Evolutionary conservation across 1,140 invertebrate species (phyloP).

Genomic region (Delia radicum): DNA sequence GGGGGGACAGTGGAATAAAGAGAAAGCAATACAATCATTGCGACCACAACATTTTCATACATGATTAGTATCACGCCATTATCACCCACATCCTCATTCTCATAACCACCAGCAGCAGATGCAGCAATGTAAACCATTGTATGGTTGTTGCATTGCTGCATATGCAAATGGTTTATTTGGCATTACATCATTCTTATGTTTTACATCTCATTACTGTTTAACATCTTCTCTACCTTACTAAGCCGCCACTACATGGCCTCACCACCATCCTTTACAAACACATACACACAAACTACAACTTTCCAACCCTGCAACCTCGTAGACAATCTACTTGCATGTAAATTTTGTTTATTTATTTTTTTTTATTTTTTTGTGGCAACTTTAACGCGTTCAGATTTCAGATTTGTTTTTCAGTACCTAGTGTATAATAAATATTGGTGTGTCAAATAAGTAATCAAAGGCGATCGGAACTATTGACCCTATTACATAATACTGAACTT

Average conservation of each 20-base stretch:
- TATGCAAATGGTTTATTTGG: neutral
- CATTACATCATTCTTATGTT: neutral
- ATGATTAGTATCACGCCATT: too few relatives aligned
- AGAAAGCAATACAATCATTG: neutral
- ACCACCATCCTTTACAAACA: neutral
- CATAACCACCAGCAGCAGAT: neutral
- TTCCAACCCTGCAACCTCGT: neutral
- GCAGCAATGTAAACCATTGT: neutral
- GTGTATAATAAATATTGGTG: too few relatives aligned
- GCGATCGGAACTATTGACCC: too few relatives aligned
- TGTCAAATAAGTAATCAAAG: too few relatives aligned
- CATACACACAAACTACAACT: neutral
- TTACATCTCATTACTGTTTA: conserved; percentile 15
- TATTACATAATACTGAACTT: too few relatives aligned
- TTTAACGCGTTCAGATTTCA: too few relatives aligned
- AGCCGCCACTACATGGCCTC: neutral
- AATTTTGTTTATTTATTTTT: too few relatives aligned
- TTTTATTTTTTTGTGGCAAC: too few relatives aligned
- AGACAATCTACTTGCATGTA: neutral
- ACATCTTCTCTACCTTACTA: neutral
- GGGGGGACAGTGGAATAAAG: neutral
- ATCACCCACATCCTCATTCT: neutral
- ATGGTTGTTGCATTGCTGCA: neutral
- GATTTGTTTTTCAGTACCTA: too few relatives aligned
- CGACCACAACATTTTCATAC: neutral